phyloP scores from a whole-genome alignment of 2,888 invertebrate genomes.

The Drymonia ruficornis region DNA sequence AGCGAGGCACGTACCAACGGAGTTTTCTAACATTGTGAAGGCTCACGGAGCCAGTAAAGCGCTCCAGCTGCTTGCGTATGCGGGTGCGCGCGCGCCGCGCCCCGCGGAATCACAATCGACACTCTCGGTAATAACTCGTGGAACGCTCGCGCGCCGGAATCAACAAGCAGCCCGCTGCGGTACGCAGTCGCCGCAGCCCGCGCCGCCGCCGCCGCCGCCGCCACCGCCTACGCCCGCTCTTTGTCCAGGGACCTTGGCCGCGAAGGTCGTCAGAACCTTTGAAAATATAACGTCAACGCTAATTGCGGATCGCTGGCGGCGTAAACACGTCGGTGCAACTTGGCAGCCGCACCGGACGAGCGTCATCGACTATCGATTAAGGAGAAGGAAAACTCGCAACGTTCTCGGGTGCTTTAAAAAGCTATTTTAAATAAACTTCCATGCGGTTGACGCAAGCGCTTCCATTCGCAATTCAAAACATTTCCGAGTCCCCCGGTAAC shows the following conservation, averaged over 20 bases:
- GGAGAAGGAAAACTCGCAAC: constrained; percentile 1
- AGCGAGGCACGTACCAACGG: constrained; percentile 42
- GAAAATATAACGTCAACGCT: constrained; percentile 5
- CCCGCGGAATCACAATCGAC: constrained; percentile 63
- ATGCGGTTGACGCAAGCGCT: not conserved
- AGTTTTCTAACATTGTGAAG: constrained; percentile 47
- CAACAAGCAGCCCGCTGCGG: constrained; percentile 44
- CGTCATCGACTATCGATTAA: not conserved
- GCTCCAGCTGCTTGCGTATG: constrained; percentile 42
- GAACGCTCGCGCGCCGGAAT: constrained; percentile 50
- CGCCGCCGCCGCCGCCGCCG: constrained; percentile 8
- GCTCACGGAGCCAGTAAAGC: constrained; percentile 39
- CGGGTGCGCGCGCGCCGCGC: constrained; percentile 43
- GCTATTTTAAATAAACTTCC: not conserved
- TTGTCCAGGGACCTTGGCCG: constrained; percentile 20
- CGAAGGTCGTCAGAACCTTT: constrained; percentile 18
- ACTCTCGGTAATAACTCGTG: constrained; percentile 64
- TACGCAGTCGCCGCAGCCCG: constrained; percentile 15
- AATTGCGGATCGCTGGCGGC: constrained; percentile 6
- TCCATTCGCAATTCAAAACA: not conserved
- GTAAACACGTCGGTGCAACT: constrained; percentile 6
- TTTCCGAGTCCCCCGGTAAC: constrained; percentile 3
- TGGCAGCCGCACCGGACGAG: not conserved
- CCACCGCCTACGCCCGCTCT: constrained; percentile 8
- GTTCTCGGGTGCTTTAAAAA: not conserved